Evolutionary conservation across 2,888 invertebrate species (phyloP).

Genomic region (Eudasyphora cyanicolor): DNA sequence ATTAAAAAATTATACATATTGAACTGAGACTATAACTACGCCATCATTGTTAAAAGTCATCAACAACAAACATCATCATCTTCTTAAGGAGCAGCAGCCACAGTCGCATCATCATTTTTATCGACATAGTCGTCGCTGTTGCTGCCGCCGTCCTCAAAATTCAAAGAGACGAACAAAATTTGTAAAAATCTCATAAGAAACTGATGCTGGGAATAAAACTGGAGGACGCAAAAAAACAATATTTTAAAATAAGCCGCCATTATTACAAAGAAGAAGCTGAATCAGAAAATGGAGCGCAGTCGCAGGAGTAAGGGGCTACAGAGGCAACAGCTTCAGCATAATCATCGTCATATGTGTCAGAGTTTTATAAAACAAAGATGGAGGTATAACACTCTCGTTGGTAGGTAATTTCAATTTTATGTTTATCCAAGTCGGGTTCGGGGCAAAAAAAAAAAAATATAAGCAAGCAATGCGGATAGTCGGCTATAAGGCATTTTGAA

Average conservation of each 20-base stretch:
- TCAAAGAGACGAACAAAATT: conserved; percentile 37
- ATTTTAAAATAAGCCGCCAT: conserved; percentile 59
- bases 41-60: conserved; percentile 58
- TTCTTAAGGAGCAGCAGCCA: conserved; percentile 64
- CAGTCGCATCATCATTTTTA: conserved; percentile 60
- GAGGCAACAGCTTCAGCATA: conserved; percentile 1
- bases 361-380: conserved; percentile 46
- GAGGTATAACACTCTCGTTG: conserved; percentile 42
- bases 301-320: conserved; percentile 39
- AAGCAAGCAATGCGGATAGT: neutral
- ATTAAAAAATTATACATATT: conserved; percentile 60
- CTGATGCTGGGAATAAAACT: neutral
- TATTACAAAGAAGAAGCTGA: conserved; percentile 30
- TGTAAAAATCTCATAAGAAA: conserved; percentile 53
- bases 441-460: neutral
- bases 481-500: neutral
- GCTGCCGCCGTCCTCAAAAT: neutral
- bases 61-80: conserved; percentile 62
- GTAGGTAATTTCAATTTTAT: conserved; percentile 58
- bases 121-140: neutral
- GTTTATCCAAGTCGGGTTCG: conserved; percentile 29
- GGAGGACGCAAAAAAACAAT: conserved; percentile 14
- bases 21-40: conserved; percentile 54
- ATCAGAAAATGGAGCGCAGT: conserved; percentile 25
- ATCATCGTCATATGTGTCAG: neutral